Evolutionary conservation across 1,140 invertebrate genomes (phyloP).

Genomic region (Eueides isabella): DNA sequence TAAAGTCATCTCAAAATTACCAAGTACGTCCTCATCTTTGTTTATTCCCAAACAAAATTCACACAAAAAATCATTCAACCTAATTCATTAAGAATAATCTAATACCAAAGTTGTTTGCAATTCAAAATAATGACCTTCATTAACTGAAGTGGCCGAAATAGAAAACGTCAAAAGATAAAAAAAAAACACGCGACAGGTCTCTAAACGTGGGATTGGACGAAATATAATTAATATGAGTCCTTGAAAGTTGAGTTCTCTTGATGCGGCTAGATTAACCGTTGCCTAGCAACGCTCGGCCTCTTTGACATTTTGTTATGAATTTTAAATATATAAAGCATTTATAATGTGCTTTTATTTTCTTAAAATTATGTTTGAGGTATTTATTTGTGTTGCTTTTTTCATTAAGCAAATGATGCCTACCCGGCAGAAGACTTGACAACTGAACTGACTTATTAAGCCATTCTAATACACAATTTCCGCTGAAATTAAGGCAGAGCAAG

Average conservation of each 20-base stretch:
- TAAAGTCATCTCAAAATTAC: background rate
- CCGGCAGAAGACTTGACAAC: no score
- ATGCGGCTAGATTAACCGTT: constrained; percentile 35
- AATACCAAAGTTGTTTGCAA: constrained; percentile 19
- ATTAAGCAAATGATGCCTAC: no score
- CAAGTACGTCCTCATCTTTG: background rate
- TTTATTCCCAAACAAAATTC: background rate
- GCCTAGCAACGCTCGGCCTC: constrained; percentile 28
- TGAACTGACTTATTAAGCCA: no score
- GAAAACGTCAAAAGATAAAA: constrained; percentile 30
- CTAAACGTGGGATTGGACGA: constrained; percentile 22
- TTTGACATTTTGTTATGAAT: constrained; percentile 6
- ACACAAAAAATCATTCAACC: constrained; percentile 9
- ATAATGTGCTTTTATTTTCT: constrained; percentile 7
- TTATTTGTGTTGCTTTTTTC: no score
- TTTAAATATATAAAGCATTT: background rate
- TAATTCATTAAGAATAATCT: constrained; percentile 18
- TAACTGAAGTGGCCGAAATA: constrained; percentile 29
- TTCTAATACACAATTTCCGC: no score
- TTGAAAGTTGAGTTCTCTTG: constrained; percentile 30
- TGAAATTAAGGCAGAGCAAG: no score
- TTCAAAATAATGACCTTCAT: constrained; percentile 41
- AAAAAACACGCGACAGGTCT: constrained; percentile 17
- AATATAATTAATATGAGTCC: constrained; percentile 40
- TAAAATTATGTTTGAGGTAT: background rate